Percentiles rank a stretch among this genome's conserved stretches.
Conservation (phyloP, 2,797 vertebrate species). For the Xenentodon cancila region DNA sequence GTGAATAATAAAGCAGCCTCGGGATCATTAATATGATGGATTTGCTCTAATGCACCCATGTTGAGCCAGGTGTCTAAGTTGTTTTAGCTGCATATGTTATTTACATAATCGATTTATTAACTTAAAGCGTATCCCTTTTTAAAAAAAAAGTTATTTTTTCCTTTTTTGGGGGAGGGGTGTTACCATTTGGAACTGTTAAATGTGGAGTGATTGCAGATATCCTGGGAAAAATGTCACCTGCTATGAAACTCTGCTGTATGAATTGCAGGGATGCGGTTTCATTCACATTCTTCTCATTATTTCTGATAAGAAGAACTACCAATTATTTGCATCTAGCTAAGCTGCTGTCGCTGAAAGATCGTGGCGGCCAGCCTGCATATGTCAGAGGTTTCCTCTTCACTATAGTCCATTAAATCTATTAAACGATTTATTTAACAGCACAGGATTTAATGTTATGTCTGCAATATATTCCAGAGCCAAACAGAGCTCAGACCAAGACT, state of each 20-base stretch:
- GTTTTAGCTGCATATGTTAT: slow-evolving; percentile 30
- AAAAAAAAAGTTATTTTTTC: slow-evolving; percentile 1
- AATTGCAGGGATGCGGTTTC: slow-evolving; percentile 38
- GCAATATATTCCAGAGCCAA: slow-evolving; percentile 33
- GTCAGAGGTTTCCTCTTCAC: slow-evolving; percentile 34
- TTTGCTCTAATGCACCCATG: slow-evolving; percentile 53
- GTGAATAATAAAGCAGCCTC: slow-evolving; percentile 72
- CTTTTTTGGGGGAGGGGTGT: slow-evolving; percentile 6
- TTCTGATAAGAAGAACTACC: slow-evolving; percentile 42
- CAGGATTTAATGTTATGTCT: slow-evolving; percentile 32
- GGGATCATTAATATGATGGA: slow-evolving; percentile 75
- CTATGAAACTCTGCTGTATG: slow-evolving; percentile 26
- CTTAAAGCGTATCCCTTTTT: slow-evolving; percentile 7
- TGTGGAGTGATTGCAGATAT: slow-evolving; percentile 30
- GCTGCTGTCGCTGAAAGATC: slow-evolving; percentile 34
- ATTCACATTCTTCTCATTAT: slow-evolving; percentile 34
- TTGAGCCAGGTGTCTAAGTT: slow-evolving; percentile 36
- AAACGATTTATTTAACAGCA: slow-evolving; percentile 41
- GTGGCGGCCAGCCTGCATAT: slow-evolving; percentile 32
- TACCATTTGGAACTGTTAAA: slow-evolving; percentile 40
- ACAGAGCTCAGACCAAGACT: slow-evolving; percentile 36
- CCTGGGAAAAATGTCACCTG: slow-evolving; percentile 9
- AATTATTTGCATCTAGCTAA: slow-evolving; percentile 40
- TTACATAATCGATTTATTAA: slow-evolving; percentile 45
- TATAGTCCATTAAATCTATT: slow-evolving; percentile 42